Percentiles rank a stretch among this genome's conserved stretches.
phyloP scores from a whole-genome alignment of 2,797 vertebrate genomes.

The Saxicola maurus region DNA sequence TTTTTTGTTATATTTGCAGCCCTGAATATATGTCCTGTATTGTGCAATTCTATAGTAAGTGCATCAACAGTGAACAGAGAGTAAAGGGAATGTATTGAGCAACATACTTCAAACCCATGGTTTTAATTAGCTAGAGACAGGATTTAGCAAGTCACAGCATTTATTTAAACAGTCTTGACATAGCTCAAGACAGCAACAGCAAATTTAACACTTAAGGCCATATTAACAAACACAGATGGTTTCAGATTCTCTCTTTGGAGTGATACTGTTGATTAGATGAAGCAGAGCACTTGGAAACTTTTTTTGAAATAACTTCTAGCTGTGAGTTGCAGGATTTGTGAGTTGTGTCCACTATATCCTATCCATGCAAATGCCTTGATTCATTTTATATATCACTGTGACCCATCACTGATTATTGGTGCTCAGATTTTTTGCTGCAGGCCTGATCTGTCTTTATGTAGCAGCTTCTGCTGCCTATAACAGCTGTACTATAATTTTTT shows the following conservation, averaged over 20 bases:
- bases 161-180: constrained; percentile 57
- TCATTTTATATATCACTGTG: not conserved
- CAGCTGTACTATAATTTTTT: not conserved
- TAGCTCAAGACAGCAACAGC: constrained; percentile 40
- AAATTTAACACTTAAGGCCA: constrained; percentile 51
- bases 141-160: constrained; percentile 63
- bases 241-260: constrained; percentile 6
- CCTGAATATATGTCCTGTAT: not conserved
- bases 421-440: not conserved
- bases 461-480: not conserved
- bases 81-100: constrained; percentile 19
- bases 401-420: not conserved
- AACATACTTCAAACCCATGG: constrained; percentile 15
- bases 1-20: not conserved
- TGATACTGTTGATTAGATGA: not conserved
- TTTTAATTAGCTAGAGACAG: constrained; percentile 56
- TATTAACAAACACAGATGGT: constrained; percentile 53
- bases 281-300: constrained; percentile 10
- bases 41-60: not conserved
- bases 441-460: constrained; percentile 2
- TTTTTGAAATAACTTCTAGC: constrained; percentile 1
- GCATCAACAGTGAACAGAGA: not conserved
- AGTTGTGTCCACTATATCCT: constrained; percentile 17
- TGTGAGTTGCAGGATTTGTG: not conserved
- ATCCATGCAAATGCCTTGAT: not conserved